These are phyloP conservation scores for Dichetophora obliterata DNA, from an alignment of 2,888 invertebrate genomes.

Conservation along the genomic window DNA sequence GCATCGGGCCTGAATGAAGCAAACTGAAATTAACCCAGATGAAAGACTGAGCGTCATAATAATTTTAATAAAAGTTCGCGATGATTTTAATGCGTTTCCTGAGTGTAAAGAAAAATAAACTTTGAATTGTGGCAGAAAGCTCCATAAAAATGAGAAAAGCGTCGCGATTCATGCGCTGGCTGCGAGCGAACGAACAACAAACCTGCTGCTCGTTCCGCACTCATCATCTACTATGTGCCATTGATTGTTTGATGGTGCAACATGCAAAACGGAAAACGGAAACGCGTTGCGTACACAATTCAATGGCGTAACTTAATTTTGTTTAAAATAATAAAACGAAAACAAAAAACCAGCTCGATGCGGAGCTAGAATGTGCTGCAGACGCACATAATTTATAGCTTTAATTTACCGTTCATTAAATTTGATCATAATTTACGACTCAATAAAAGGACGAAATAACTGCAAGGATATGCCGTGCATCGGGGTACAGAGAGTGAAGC, in stretches of 20 bases:
- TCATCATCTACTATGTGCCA: background rate
- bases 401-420: conserved; percentile 57
- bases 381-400: conserved; percentile 52
- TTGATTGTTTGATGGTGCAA: background rate
- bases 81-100: background rate
- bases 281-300: conserved; percentile 26
- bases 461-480: conserved; percentile 3
- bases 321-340: conserved; percentile 11
- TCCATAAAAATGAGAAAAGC: background rate
- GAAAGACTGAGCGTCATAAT: background rate
- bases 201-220: background rate
- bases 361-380: background rate
- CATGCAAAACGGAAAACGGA: conserved; percentile 16
- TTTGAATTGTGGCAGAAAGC: conserved; percentile 42
- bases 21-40: background rate
- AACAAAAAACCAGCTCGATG: background rate
- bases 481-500: background rate
- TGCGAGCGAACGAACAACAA: background rate
- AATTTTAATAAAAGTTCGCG: background rate
- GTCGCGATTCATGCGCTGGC: background rate
- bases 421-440: conserved; percentile 57
- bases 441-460: conserved; percentile 47
- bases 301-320: conserved; percentile 26
- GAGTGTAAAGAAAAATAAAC: conserved; percentile 40
- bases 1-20: too few relatives aligned